Evolutionary conservation across 2,888 invertebrate species (phyloP).

Genomic region (Leucoptera coffeella): DNA sequence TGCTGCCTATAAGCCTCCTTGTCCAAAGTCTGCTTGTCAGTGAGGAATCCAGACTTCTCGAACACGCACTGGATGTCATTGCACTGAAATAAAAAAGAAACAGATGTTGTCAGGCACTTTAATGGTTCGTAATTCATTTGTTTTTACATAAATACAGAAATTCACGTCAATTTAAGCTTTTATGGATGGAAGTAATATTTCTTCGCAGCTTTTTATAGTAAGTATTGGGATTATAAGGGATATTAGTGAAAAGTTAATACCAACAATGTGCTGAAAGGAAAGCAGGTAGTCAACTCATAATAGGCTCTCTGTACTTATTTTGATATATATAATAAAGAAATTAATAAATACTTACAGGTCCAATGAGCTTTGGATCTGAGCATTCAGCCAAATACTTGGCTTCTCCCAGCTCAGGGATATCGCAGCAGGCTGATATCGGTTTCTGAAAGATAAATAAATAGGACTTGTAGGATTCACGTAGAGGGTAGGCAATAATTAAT

Average conservation of each 20-base stretch:
- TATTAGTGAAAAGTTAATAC: no score
- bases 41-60: constrained; percentile 33
- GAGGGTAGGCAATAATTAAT: no score
- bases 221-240: no score
- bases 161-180: neutral
- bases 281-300: no score
- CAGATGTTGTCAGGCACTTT: neutral
- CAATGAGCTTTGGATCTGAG: constrained; percentile 21
- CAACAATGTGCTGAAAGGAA: no score
- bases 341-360: constrained; percentile 21
- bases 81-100: constrained; percentile 22
- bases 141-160: neutral
- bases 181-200: no score
- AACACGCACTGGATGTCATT: constrained; percentile 36
- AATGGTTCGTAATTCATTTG: neutral
- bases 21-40: constrained; percentile 21
- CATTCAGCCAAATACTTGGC: constrained; percentile 20
- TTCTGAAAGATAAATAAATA: constrained; percentile 18
- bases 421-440: constrained; percentile 38
- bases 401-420: constrained; percentile 38
- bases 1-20: constrained; percentile 27
- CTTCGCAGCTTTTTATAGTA: no score
- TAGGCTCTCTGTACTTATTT: no score
- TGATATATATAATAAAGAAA: no score
- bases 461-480: no score